Conservation (phyloP, 2,797 vertebrate species). For the Enteromius radiatus region DNA sequence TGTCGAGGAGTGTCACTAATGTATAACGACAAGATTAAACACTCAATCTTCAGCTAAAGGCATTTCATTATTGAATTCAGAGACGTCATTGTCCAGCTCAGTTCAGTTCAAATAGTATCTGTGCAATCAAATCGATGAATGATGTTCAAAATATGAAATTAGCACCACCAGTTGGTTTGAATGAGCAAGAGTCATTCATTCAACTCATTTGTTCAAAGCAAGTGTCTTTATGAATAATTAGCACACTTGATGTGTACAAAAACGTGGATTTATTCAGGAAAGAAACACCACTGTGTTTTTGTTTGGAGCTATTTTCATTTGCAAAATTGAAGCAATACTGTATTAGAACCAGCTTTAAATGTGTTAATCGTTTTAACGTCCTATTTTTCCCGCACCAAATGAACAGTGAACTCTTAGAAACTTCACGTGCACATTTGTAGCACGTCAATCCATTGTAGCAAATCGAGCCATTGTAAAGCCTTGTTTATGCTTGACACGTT, state of each 20-base stretch:
- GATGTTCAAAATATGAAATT: not conserved
- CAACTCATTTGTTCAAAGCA: not conserved
- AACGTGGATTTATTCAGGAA: not conserved
- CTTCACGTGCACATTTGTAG: no score
- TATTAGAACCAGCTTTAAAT: not conserved
- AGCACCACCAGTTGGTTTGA: not conserved
- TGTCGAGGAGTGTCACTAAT: no score
- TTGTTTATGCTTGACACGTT: conserved; percentile 1
- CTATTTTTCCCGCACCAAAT: not conserved
- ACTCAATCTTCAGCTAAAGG: no score
- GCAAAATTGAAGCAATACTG: not conserved
- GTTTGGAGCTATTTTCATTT: not conserved
- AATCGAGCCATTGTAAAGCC: not conserved
- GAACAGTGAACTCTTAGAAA: not conserved
- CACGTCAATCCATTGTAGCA: not conserved
- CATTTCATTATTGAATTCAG: no score
- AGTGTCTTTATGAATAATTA: not conserved
- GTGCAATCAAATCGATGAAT: not conserved
- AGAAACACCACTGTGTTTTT: not conserved
- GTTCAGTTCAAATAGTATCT: no score
- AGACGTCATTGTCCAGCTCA: no score
- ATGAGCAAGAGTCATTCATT: not conserved
- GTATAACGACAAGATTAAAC: no score
- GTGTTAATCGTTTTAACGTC: not conserved
- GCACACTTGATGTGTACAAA: not conserved